A percentile compares a stretch with the other conserved stretches of the same genome.
Evolutionary conservation across 1,140 invertebrate species (phyloP).

Genomic region (Sesamia nonagrioides): DNA sequence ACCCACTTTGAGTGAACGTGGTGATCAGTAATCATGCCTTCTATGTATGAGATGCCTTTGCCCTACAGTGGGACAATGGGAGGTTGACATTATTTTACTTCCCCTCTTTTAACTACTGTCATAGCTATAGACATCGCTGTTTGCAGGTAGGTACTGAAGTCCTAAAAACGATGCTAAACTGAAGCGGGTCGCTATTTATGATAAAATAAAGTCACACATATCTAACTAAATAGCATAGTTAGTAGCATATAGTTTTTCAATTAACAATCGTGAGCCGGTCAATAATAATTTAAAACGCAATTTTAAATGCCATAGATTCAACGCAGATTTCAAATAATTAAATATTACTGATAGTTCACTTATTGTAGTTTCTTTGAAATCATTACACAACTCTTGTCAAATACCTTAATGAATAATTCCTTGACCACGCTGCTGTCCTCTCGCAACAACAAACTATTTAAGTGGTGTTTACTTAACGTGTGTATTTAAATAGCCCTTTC

Average conservation of each 20-base stretch:
- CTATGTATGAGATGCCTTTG: too few species aligned
- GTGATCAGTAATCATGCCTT: too few species aligned
- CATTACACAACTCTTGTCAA: conserved; percentile 8
- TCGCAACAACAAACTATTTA: neutral
- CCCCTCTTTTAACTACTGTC: too few species aligned
- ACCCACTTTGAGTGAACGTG: too few species aligned
- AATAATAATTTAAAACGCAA: neutral
- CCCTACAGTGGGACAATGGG: too few species aligned
- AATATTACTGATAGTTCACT: neutral
- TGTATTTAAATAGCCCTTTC: conserved; percentile 22
- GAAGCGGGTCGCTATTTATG: too few species aligned
- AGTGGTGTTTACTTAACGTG: conserved; percentile 2
- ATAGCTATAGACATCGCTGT: too few species aligned
- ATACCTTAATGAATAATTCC: neutral
- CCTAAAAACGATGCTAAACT: too few species aligned
- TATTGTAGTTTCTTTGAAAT: neutral
- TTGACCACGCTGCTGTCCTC: neutral
- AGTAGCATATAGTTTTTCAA: neutral
- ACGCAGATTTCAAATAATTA: neutral
- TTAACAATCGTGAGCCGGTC: neutral
- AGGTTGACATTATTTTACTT: too few species aligned
- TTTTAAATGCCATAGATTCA: conserved; percentile 12
- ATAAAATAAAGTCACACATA: too few species aligned
- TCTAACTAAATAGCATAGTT: too few species aligned
- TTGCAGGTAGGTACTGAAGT: too few species aligned